Base-by-base conservation (phyloP, 2,113 vertebrate genomes). In the Neodon shergylaensis region DNA sequence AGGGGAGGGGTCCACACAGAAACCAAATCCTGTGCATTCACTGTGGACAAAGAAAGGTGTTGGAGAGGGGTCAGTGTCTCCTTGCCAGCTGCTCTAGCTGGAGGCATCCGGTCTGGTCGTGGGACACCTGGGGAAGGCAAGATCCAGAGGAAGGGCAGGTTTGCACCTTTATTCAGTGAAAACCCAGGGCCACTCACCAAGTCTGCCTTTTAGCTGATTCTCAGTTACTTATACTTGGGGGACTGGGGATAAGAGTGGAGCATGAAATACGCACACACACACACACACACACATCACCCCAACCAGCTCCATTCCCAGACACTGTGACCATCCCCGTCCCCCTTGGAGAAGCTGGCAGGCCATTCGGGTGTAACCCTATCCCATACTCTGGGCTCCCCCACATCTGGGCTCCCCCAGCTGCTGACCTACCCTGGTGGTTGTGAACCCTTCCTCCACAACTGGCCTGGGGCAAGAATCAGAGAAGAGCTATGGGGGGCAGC, bases 391-490 rank as follows among this genome's bases (percentile, higher is more conserved):
- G 94, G 73, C 81, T 85, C 94, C 94, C 95, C 97, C 88, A 98
- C 95, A 97, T 97, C 94, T 97, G 97, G 97, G 92, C 81, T 78
- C 97, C 92, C 96, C 96, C 96, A 97, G 97, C 97, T 97, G 97
- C 96, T 36, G 58, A 63, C 77, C 88, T 31, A 4, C 94, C 70
- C 16, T 13, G 36, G 86, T 49, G 66, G 65, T 96, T 90, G 73
- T 96, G 96, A 96, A 95, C 95, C 94, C 93, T 94, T 92, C 79
- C 49, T 89, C 87, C 1, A 0, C 19, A 14, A 86, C 61, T 78
- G 33, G 85, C 87, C n/a, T 12, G 91, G 61, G 65, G 33, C 93
- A 52, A 58, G 77, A 52, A 33, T 54, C n/a, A 70, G 22, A 54
- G 94, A 47, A 65, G 92, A 88, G 84, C 77, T 0, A 0, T 39